Evolutionary conservation across 2,888 invertebrate species (phyloP).

Genomic region (Macrophya alboannulata): DNA sequence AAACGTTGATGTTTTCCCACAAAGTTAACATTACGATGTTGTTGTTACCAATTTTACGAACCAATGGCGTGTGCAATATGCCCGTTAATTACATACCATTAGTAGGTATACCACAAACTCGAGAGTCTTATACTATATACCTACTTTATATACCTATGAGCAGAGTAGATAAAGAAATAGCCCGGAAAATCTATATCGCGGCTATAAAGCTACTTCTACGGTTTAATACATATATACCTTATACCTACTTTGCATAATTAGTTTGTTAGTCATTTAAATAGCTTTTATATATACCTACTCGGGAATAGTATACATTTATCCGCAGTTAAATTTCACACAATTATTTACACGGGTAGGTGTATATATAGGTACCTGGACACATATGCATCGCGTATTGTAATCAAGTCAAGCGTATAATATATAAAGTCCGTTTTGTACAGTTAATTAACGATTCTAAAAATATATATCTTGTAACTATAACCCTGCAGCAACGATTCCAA

Average conservation of each 20-base stretch:
- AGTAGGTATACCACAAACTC: conserved; percentile 22
- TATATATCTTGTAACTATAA: neutral
- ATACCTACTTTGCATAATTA: conserved; percentile 45
- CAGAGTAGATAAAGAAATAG: neutral
- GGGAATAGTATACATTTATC: neutral
- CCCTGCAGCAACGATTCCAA: neutral
- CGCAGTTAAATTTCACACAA: neutral
- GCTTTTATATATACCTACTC: neutral
- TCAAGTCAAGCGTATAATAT: conserved; percentile 1
- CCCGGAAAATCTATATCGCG: neutral
- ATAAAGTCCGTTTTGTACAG: neutral
- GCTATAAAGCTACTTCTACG: neutral
- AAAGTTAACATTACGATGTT: neutral
- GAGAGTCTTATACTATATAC: neutral
- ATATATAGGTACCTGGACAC: neutral
- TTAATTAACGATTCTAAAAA: neutral
- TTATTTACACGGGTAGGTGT: neutral
- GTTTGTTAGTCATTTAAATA: conserved; percentile 42
- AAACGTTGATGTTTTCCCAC: conserved; percentile 25
- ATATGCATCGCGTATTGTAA: conserved; percentile 5
- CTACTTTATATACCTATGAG: neutral
- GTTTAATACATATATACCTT: neutral
- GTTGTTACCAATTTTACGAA: conserved; percentile 20
- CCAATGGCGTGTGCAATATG: conserved; percentile 35
- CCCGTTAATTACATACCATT: conserved; percentile 29